Conservation (phyloP, 1,140 invertebrate species). For the Drosophila pseudoobscura region DNA sequence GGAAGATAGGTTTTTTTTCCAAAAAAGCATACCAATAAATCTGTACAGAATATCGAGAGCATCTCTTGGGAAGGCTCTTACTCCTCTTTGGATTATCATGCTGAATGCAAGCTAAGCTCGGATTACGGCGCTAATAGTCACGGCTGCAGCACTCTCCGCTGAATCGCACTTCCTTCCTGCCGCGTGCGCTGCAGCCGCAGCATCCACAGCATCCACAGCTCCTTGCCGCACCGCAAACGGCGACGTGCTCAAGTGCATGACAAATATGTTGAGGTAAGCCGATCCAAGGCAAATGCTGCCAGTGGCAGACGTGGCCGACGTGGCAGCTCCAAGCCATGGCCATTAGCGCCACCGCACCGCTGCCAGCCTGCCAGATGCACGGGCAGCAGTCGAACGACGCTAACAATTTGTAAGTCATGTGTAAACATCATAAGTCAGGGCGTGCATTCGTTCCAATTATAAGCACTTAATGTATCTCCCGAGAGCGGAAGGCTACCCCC, state of each 20-base stretch:
- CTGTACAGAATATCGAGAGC: not conserved
- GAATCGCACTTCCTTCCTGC: not conserved
- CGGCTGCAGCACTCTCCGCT: slow-evolving; percentile 27
- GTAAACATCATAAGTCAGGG: slow-evolving; percentile 79
- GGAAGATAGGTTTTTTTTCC: too few species aligned
- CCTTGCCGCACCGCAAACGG: slow-evolving; percentile 39
- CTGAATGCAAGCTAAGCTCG: slow-evolving; percentile 19
- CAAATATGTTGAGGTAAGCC: slow-evolving; percentile 70
- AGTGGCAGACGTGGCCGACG: slow-evolving; percentile 12
- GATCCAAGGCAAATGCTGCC: slow-evolving; percentile 52
- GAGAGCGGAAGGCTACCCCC: slow-evolving; percentile 7
- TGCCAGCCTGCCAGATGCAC: slow-evolving; percentile 20
- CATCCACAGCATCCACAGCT: not conserved
- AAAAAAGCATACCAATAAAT: not conserved
- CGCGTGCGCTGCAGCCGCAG: too few species aligned
- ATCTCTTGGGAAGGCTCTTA: not conserved
- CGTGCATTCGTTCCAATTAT: slow-evolving; percentile 79
- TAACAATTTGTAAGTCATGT: slow-evolving; percentile 82
- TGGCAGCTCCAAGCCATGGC: slow-evolving; percentile 37
- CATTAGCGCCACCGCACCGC: slow-evolving; percentile 55
- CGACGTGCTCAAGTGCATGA: slow-evolving; percentile 74
- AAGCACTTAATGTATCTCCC: slow-evolving; percentile 75
- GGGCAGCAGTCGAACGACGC: slow-evolving; percentile 55
- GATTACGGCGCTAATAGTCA: slow-evolving; percentile 46
- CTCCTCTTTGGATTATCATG: slow-evolving; percentile 21